Conservation (phyloP, 2,888 invertebrate genomes). For the Heliconius cydno region DNA sequence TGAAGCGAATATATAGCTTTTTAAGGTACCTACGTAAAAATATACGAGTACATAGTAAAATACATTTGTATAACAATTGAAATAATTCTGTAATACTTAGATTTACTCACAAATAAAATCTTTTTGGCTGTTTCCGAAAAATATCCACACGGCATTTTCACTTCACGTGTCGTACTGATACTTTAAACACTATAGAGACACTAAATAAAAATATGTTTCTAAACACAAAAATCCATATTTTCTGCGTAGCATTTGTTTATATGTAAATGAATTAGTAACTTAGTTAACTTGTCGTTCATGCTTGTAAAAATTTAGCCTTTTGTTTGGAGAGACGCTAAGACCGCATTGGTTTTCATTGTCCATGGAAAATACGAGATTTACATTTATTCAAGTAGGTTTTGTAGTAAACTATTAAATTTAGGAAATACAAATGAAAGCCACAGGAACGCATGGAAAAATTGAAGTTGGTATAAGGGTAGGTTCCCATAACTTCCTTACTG, state of each 20-base stretch:
- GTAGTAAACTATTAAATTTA: background rate
- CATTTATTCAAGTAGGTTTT: background rate
- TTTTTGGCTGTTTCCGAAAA: slow-evolving; percentile 68
- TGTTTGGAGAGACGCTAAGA: slow-evolving; percentile 54
- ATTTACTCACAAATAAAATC: slow-evolving; percentile 68
- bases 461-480: no score
- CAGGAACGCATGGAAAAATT: background rate
- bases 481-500: no score
- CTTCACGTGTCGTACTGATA: slow-evolving; percentile 39
- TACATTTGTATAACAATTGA: no score
- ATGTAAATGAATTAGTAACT: slow-evolving; percentile 74
- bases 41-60: no score
- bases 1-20: no score
- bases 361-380: slow-evolving; percentile 13
- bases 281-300: slow-evolving; percentile 65
- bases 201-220: slow-evolving; percentile 56
- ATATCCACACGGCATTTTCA: slow-evolving; percentile 77
- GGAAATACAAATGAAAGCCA: background rate
- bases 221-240: slow-evolving; percentile 11
- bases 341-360: no score
- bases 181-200: slow-evolving; percentile 45
- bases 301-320: slow-evolving; percentile 60
- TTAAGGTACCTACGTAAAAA: no score
- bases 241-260: slow-evolving; percentile 58
- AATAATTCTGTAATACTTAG: background rate